Conservation (phyloP, 2,113 vertebrate species). For the Chaetodon auriga region DNA sequence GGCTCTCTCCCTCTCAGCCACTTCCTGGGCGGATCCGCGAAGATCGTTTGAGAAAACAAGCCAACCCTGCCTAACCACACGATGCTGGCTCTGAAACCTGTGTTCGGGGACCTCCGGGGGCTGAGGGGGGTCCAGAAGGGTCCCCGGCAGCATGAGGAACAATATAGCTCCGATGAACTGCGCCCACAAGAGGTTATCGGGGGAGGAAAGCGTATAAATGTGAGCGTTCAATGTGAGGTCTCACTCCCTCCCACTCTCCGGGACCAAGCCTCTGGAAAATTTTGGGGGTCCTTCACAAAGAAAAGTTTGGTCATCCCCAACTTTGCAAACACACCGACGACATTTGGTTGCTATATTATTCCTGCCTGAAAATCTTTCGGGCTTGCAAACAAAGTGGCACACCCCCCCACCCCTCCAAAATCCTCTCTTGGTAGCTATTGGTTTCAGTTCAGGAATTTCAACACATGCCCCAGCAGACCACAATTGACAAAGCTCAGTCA, state of each 20-base stretch:
- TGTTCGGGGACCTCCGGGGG: neutral
- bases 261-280: neutral
- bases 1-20: constrained; percentile 37
- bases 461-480: constrained; percentile 80
- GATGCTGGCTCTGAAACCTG: neutral
- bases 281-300: neutral
- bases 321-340: neutral
- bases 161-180: neutral
- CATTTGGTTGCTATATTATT: constrained; percentile 15
- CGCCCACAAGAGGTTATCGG: neutral
- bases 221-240: neutral
- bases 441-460: constrained; percentile 81
- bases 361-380: neutral
- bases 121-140: neutral
- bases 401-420: constrained; percentile 14
- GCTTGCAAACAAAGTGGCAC: constrained; percentile 15
- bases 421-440: constrained; percentile 60
- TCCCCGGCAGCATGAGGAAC: neutral
- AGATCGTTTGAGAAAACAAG: constrained; percentile 66
- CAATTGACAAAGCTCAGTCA: constrained; percentile 72
- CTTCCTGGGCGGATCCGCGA: constrained; percentile 85
- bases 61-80: constrained; percentile 4
- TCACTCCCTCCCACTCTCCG: neutral
- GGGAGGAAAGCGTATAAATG: neutral
- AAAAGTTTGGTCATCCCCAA: neutral